Conservation (phyloP, 2,888 invertebrate species). For the Agelastica alni region DNA sequence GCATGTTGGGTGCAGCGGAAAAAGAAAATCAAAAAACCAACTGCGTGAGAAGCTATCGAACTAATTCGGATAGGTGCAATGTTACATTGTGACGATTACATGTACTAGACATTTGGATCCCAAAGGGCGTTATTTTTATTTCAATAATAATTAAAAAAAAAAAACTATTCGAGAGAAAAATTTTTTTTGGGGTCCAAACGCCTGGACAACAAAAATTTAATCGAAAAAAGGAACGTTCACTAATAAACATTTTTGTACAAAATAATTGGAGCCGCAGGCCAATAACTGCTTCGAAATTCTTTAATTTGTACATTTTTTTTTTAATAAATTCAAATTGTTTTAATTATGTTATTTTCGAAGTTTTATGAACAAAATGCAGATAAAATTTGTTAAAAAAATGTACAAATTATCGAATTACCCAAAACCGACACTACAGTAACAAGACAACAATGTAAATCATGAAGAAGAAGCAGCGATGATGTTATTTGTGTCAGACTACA, state of each 20-base stretch:
- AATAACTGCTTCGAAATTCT: background rate
- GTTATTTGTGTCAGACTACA: no score
- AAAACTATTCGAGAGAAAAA: no score
- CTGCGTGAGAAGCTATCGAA: slow-evolving; percentile 10
- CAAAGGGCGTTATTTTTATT: no score
- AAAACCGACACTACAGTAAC: slow-evolving; percentile 34
- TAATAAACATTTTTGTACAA: background rate
- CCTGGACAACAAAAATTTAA: background rate
- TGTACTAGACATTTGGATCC: no score
- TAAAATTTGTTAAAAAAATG: background rate
- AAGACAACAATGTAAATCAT: slow-evolving; percentile 24
- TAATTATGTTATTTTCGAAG: background rate
- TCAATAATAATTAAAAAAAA: no score
- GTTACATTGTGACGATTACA: no score
- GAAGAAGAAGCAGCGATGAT: background rate
- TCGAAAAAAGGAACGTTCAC: background rate
- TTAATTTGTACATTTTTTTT: slow-evolving; percentile 13
- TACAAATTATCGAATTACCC: slow-evolving; percentile 25
- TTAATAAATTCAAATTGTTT: no score
- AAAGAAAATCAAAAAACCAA: slow-evolving; percentile 19
- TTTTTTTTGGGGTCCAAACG: no score
- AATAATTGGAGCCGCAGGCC: slow-evolving; percentile 6
- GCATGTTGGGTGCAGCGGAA: slow-evolving; percentile 16
- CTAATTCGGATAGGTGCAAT: no score
- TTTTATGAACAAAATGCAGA: background rate